These are phyloP conservation scores for Habrosyne pyritoides DNA, from an alignment of 2,888 invertebrate species.

Conservation along the genomic window DNA sequence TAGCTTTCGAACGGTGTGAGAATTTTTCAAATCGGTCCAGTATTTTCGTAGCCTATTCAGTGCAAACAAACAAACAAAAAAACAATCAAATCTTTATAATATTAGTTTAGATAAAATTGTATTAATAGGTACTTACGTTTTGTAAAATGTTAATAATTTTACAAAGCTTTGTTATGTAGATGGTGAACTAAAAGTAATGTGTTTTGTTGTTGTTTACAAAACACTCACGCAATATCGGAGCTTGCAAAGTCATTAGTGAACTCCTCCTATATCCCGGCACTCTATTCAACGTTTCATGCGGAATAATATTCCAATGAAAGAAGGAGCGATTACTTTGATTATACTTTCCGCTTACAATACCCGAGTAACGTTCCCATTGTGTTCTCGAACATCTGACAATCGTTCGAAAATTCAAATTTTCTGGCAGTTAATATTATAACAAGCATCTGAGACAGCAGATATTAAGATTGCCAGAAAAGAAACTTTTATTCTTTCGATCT, in stretches of 20 bases:
- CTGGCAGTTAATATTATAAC: background rate
- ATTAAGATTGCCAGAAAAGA: background rate
- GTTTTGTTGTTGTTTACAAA: conserved; percentile 25
- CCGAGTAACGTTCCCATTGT: conserved; percentile 39
- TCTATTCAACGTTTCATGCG: conserved; percentile 44
- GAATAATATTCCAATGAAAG: conserved; percentile 56
- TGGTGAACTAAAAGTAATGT: background rate
- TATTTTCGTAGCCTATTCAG: no score
- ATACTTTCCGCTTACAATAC: conserved; percentile 51
- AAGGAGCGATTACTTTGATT: conserved; percentile 57
- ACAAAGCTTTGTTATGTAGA: background rate
- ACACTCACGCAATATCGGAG: conserved; percentile 31
- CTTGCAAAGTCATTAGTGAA: conserved; percentile 44
- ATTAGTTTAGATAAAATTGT: background rate
- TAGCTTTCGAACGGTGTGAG: no score
- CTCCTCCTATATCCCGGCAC: conserved; percentile 36
- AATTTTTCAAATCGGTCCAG: no score
- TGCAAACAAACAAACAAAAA: no score
- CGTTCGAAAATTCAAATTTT: background rate
- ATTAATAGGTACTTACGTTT: background rate
- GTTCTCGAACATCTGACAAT: conserved; percentile 14
- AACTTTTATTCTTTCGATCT: background rate
- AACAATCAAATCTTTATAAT: no score
- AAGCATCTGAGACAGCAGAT: background rate
- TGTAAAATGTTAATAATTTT: background rate